A percentile compares a stretch with the other conserved stretches of the same genome.
phyloP scores from a whole-genome alignment of 1,140 invertebrate species.

The Plutomurus gul region DNA sequence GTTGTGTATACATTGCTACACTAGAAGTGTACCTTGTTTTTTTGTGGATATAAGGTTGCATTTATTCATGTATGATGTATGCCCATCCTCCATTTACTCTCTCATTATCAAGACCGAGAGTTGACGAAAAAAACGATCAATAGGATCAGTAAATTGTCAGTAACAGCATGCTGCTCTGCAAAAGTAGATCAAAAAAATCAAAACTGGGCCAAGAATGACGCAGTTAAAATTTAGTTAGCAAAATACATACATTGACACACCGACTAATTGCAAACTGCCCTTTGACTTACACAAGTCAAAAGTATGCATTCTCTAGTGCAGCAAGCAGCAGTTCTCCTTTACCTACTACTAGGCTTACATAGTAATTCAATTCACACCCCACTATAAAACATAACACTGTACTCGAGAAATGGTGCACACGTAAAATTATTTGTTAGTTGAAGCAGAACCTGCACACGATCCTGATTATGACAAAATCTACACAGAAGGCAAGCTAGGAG shows the following conservation, averaged over 20 bases:
- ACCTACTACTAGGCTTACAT: background rate
- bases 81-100: background rate
- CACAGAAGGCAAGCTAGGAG: too few relatives aligned
- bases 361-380: too few relatives aligned
- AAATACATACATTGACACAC: background rate
- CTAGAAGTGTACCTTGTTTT: background rate
- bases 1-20: background rate
- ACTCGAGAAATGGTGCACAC: too few relatives aligned
- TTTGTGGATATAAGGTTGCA: background rate
- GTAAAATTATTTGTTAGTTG: too few relatives aligned
- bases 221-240: background rate
- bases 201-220: conserved; percentile 2
- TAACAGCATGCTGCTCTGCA: background rate
- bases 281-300: background rate
- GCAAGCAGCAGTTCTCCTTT: background rate
- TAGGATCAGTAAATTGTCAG: background rate
- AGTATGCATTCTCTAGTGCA: background rate
- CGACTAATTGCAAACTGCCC: conserved; percentile 11
- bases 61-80: background rate
- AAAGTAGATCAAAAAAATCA: conserved; percentile 23
- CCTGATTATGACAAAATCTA: too few relatives aligned
- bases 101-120: conserved; percentile 4
- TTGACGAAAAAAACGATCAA: background rate
- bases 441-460: too few relatives aligned
- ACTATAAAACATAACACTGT: too few relatives aligned